Conservation (phyloP, 1,140 invertebrate genomes). For the Zeugodacus cucurbitae region DNA sequence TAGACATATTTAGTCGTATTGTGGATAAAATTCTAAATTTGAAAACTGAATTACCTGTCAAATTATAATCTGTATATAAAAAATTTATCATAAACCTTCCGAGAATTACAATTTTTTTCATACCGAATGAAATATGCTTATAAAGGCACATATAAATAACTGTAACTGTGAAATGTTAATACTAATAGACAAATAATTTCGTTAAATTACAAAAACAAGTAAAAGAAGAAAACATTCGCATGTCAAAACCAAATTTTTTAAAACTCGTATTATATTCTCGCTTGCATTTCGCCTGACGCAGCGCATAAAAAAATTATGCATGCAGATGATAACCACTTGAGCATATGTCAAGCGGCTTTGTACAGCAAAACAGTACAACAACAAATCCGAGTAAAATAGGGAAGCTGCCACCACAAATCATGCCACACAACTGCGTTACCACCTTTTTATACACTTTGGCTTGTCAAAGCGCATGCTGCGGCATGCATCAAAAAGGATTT, state of each 20-base stretch:
- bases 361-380: background rate
- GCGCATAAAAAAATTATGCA: background rate
- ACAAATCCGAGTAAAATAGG: background rate
- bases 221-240: background rate
- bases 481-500: constrained; percentile 37
- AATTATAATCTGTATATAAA: no score
- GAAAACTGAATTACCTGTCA: no score
- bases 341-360: constrained; percentile 17
- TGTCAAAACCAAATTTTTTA: background rate
- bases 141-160: no score
- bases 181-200: background rate
- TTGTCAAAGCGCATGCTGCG: constrained; percentile 31
- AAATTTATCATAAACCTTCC: no score
- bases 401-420: background rate
- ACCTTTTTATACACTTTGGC: background rate
- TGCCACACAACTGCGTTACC: background rate
- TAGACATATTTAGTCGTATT: no score
- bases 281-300: background rate
- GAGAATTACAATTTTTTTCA: no score
- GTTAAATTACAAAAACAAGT: background rate
- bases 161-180: background rate
- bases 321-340: constrained; percentile 30
- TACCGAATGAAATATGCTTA: no score
- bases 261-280: background rate
- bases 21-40: no score